Base-by-base conservation (phyloP, 2,113 vertebrate genomes). In the Ramphastos sulfuratus region DNA sequence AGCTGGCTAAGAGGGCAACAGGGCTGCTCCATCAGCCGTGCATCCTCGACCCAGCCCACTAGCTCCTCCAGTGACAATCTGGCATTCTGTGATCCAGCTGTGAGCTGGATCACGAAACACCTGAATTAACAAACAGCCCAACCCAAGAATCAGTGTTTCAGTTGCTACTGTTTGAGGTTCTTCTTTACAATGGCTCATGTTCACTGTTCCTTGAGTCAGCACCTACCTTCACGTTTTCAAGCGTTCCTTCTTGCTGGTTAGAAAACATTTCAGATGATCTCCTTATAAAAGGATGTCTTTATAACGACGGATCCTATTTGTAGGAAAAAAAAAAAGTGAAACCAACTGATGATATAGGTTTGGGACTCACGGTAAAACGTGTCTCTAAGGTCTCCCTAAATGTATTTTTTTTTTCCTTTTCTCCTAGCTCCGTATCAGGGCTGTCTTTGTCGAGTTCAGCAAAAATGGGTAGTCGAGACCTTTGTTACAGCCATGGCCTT, bases 21-120 rank as follows among this genome's bases (percentile, higher is more conserved):
- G 39, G n/a, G 25, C 76, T 77, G 67, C n/a, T 74, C 42, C 5
- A 2, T 15, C 72, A 54, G 37, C 31, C 28, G 10, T 0, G 0
- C 7, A 1, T 37, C 58, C 58, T 59, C 2, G 2, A 56, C 44
- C 55, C 63, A 21, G 31, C 2, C 10, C 44, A 12, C 56, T 1
- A 1, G 4, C 58, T 23, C 28, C 73, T 63, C 5, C 54, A 4
- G 77, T 7, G 33, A 42, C n/a, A 54, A 4, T 15, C 55, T 63
- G 39, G 20, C 3, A 0, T 20, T 42, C 37, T 18, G 33, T 2
- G 4, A 27, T 10, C 61, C 33, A 19, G 1, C 35, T 14, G 55
- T 10, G 27, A 1, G 2, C 39, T 10, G 18, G 10, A 3, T n/a
- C 17, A 1, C 15, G 28, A 74, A 86, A 72, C 31, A 4, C 9